Evolutionary conservation across 2,888 invertebrate species (phyloP).

Genomic region (Beris chalybata): DNA sequence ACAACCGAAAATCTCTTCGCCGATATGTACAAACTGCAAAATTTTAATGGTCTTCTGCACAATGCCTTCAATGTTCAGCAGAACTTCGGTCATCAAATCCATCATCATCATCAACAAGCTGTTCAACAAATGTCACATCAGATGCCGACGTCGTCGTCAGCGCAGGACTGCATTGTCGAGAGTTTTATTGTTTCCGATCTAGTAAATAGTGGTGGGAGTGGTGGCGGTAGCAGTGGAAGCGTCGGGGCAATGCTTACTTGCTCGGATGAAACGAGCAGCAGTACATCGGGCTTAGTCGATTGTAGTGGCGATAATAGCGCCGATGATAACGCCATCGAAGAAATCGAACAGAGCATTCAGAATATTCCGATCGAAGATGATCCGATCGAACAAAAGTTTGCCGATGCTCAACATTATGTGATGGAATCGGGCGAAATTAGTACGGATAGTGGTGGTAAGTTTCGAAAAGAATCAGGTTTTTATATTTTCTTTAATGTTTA

Average conservation of each 20-base stretch:
- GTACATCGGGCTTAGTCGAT: constrained; percentile 53
- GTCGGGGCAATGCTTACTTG: constrained; percentile 40
- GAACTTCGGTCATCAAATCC: constrained; percentile 8
- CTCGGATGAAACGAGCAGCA: constrained; percentile 46
- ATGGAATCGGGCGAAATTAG: constrained; percentile 66
- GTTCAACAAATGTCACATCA: constrained; percentile 11
- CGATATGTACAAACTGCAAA: constrained; percentile 36
- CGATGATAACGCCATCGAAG: constrained; percentile 39
- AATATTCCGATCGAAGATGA: constrained; percentile 57
- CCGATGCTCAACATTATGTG: constrained; percentile 79
- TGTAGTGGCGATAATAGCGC: constrained; percentile 38
- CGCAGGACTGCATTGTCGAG: constrained; percentile 37
- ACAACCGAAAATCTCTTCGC: constrained; percentile 26
- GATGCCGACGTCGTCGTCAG: constrained; percentile 33
- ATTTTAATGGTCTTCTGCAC: constrained; percentile 40
- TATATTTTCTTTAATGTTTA: not conserved
- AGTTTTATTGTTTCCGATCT: constrained; percentile 42
- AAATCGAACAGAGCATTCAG: constrained; percentile 48
- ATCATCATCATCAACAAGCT: not conserved
- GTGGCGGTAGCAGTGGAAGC: constrained; percentile 40
- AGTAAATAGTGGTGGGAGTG: constrained; percentile 47
- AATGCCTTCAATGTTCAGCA: constrained; percentile 37
- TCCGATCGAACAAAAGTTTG: constrained; percentile 67
- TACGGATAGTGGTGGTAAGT: constrained; percentile 49
- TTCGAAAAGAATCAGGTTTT: not conserved